These are phyloP conservation scores for Scaptomyza cyrtandrae DNA, from an alignment of 2,888 invertebrate genomes.

Conservation along the genomic window DNA sequence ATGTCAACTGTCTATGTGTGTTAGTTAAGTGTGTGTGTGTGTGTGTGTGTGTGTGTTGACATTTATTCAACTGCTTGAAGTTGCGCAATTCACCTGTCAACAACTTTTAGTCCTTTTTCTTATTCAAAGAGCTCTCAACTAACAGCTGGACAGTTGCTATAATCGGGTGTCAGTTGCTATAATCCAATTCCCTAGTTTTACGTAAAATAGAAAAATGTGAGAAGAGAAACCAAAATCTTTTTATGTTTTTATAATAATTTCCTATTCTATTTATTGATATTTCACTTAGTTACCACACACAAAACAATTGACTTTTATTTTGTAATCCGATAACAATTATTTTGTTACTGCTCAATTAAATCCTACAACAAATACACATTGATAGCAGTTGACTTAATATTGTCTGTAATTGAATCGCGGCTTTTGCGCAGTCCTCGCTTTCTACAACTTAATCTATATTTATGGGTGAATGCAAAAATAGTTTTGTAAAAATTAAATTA, in stretches of 20 bases:
- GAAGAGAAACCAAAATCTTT: not conserved
- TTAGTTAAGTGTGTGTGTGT: conserved; percentile 11
- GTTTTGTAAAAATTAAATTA: conserved; percentile 4
- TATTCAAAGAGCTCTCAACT: not conserved
- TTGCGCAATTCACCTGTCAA: conserved; percentile 19
- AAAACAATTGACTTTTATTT: not conserved
- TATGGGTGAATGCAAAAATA: conserved; percentile 20
- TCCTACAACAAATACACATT: conserved; percentile 13
- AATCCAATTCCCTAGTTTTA: not conserved
- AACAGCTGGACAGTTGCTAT: not conserved
- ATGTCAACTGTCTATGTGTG: conserved; percentile 18
- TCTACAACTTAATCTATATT: conserved; percentile 49
- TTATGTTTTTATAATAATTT: not conserved
- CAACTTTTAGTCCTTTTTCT: conserved; percentile 1
- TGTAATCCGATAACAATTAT: not conserved
- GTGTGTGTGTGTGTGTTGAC: conserved; percentile 15
- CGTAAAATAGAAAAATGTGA: not conserved
- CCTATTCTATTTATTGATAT: no score
- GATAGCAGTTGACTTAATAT: conserved; percentile 42
- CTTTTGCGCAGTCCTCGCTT: not conserved
- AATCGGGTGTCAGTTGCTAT: not conserved
- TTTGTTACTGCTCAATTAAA: conserved; percentile 7
- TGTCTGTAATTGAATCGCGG: conserved; percentile 10
- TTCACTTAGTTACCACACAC: not conserved
- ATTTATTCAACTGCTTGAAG: conserved; percentile 19